Base-by-base conservation (phyloP, 2,888 invertebrate species). In the Lissocephala sabroskyi region DNA sequence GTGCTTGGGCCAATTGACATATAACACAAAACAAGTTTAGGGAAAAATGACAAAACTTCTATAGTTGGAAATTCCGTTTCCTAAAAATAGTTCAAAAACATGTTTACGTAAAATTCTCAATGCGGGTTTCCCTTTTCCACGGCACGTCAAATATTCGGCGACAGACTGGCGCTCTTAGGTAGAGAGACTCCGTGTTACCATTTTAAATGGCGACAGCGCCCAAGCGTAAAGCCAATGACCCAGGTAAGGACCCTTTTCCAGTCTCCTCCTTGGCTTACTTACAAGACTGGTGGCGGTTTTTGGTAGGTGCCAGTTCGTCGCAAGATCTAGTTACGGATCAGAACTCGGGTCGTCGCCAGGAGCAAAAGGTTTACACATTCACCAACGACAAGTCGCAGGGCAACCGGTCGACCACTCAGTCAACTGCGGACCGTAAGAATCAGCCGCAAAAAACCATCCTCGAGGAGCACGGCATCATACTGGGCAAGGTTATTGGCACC, bases 401-500 rank as follows among this genome's bases (percentile, higher is more conserved):
- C 36, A 43, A 35, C 6, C 41, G 14, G 3, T 39, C 9, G 18
- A 32, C 14, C 13, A 5, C 39, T 6, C 0, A 39, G 0, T 5
- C 32, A 6, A 0, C 18, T 0, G 59, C 52, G 6, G 73, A 65
- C 3, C 70, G 60, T 1, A 67, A 59, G 40, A 5, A 14, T 1
- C 76, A 66, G 40, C 73, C 62, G 4, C 80, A 79, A 19, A 84
- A 82, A 61, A 90, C 91, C n/a, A 91, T 93, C 39, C 87, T 94
- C 28, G 92, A 93, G 84, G 88, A 89, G 18, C 92, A 93, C 82
- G 93, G 93, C 56, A 93, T 93, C 68, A 86, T 87, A 44, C 84
- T 93, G 46, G 92, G 92, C 13, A 89, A 90, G 79, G 90, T 90
- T 3, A 92, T 94, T 62, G 93, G 93, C 3, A 89, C 89, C n/a